Percentiles rank a stretch among this genome's conserved stretches.
Conservation (phyloP, 2,113 vertebrate genomes). For the Mugil cephalus region DNA sequence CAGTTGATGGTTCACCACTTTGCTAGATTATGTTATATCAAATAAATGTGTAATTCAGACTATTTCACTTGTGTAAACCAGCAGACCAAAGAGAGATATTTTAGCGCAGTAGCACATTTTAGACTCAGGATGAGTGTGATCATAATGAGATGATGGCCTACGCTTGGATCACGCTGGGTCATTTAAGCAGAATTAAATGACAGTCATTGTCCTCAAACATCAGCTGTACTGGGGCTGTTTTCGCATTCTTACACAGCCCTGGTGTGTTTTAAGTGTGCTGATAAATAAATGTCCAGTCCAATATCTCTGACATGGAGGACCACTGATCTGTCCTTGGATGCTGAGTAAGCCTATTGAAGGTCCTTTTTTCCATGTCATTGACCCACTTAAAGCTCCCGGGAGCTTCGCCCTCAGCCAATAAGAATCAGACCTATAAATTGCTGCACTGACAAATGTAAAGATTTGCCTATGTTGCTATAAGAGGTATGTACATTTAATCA, state of each 20-base stretch:
- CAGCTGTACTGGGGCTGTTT: conserved; percentile 58
- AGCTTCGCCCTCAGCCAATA: not conserved
- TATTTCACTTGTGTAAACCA: not conserved
- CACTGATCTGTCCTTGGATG: conserved; percentile 14
- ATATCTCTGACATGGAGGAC: conserved; percentile 19
- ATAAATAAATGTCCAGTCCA: conserved; percentile 43
- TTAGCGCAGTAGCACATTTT: conserved; percentile 10
- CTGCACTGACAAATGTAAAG: too few species aligned
- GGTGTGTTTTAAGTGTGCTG: conserved; percentile 53
- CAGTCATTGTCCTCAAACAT: conserved; percentile 60
- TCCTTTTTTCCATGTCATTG: not conserved
- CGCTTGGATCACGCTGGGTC: conserved; percentile 55
- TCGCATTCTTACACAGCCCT: conserved; percentile 50
- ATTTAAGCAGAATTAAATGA: conserved; percentile 70
- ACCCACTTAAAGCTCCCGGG: not conserved
- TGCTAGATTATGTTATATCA: conserved; percentile 5
- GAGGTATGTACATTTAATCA: too few species aligned
- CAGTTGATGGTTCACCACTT: not conserved
- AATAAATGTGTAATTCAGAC: conserved; percentile 7
- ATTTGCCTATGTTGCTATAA: too few species aligned
- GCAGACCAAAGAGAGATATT: conserved; percentile 4
- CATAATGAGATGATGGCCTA: conserved; percentile 56
- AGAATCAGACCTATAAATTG: not conserved
- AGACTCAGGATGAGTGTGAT: conserved; percentile 32
- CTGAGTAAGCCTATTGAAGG: conserved; percentile 23